Base-by-base conservation (phyloP, 1,140 invertebrate species). In the Oscheius sp. region DNA sequence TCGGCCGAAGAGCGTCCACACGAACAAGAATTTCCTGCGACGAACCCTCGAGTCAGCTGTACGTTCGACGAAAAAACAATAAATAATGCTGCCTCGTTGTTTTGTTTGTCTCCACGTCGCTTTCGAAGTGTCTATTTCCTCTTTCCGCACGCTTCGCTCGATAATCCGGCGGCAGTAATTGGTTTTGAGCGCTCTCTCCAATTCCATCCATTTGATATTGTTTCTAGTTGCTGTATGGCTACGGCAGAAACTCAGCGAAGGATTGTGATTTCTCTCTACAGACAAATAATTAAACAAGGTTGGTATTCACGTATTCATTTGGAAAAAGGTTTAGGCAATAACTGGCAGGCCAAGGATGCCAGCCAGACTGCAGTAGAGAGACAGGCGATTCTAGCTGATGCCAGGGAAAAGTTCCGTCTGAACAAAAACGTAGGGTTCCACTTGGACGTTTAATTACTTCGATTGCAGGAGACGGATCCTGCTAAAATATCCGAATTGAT, bases 11-110 rank as follows among this genome's bases (percentile, higher is more conserved):
- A 78, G 55, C 20, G 35, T 77, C 18, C 35, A 31, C 20, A 77
- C 74, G 1, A 76, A 76, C 64, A 76, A 76, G 66, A n/a, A 76
- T 3, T 76, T 76, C 32, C 52, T 76, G 2, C 29, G 59, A 28
- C 29, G 75, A 67, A 76, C 65, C 0, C 29, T 76, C 13, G 20
- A 75, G 26, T 76, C 75, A 32, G 69, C 75, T 10, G 55, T 68
- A 7, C 7, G n/a, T 7, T 55, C 49, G 4, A 55, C 7, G 49
- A 55, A 23, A 55, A 55, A 55, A 55, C 28, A 55, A 55, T 10
- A 55, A 55, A 55, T 55, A 55, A 55, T 10, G 38, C 38, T 42
- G 10, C 38, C n/a, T 10, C 38, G n/a, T 10, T 42, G 38, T 42
- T 42, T 42, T n/a, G 10, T 10, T 42, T 42, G n/a, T 10, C n/a